phyloP scores from a whole-genome alignment of 2,888 invertebrate genomes.

The Alloscopus bannaensis region DNA sequence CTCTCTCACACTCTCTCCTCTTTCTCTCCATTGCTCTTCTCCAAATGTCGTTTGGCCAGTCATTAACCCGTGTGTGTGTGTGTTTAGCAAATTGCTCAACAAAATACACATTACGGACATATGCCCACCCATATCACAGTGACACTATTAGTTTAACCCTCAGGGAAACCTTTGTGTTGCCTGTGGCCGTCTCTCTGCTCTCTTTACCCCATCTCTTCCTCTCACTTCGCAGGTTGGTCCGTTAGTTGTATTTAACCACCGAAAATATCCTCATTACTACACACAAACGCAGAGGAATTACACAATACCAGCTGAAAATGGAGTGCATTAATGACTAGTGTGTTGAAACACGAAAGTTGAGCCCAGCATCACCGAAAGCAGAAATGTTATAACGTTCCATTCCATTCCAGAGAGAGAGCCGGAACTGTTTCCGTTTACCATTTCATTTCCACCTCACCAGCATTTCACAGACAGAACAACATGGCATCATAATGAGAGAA shows the following conservation, averaged over 20 bases:
- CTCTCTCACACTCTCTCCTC: neutral
- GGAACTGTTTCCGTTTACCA: slow-evolving; percentile 38
- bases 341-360: neutral
- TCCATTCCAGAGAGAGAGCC: no score
- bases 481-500: no score
- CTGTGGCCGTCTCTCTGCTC: neutral
- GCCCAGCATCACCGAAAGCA: no score
- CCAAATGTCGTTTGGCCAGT: neutral
- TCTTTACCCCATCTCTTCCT: neutral
- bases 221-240: no score
- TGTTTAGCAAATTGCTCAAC: slow-evolving; percentile 6
- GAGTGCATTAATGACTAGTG: slow-evolving; percentile 7
- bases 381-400: neutral
- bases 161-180: neutral
- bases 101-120: neutral
- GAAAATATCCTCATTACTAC: no score
- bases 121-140: no score
- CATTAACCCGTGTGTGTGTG: slow-evolving; percentile 24
- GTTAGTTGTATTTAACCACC: no score
- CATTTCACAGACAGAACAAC: no score
- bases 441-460: slow-evolving; percentile 16
- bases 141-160: no score
- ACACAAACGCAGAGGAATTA: no score
- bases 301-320: no score
- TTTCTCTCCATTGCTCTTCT: neutral